Conservation (phyloP, 2,113 vertebrate genomes). For the Gorsachius goisagi region DNA sequence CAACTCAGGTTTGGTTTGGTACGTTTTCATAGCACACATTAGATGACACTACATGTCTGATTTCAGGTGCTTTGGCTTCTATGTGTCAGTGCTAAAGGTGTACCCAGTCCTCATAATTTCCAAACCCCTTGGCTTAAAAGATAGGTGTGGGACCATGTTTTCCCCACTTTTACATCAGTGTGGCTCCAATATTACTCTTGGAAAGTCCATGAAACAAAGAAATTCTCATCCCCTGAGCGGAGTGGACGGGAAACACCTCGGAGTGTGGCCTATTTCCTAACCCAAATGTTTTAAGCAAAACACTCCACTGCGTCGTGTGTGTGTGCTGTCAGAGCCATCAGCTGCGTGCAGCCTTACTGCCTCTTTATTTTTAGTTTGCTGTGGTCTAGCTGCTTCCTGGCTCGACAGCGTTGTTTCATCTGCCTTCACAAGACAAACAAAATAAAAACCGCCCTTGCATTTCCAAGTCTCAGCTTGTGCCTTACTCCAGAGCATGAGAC, state of each 20-base stretch:
- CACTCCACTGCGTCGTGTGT: background rate
- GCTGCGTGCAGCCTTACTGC: background rate
- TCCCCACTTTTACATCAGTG: background rate
- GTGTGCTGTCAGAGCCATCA: background rate
- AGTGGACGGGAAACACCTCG: background rate
- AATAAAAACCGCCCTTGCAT: background rate
- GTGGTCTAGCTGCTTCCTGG: constrained; percentile 34
- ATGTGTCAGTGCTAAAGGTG: background rate
- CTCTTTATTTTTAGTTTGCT: constrained; percentile 51
- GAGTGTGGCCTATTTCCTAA: background rate
- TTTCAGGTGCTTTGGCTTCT: background rate
- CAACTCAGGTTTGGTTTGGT: background rate
- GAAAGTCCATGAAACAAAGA: background rate
- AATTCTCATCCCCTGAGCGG: background rate
- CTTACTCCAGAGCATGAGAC: background rate
- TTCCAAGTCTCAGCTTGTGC: background rate
- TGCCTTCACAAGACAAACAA: background rate
- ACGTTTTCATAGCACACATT: background rate
- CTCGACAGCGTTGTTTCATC: background rate
- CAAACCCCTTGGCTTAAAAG: background rate
- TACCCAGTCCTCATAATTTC: background rate
- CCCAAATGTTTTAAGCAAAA: background rate
- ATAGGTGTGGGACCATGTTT: background rate
- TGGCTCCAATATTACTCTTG: background rate
- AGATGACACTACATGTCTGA: background rate